Evolutionary conservation across 2,888 invertebrate species (phyloP).

Genomic region (Ptycholaimellus sp.): DNA sequence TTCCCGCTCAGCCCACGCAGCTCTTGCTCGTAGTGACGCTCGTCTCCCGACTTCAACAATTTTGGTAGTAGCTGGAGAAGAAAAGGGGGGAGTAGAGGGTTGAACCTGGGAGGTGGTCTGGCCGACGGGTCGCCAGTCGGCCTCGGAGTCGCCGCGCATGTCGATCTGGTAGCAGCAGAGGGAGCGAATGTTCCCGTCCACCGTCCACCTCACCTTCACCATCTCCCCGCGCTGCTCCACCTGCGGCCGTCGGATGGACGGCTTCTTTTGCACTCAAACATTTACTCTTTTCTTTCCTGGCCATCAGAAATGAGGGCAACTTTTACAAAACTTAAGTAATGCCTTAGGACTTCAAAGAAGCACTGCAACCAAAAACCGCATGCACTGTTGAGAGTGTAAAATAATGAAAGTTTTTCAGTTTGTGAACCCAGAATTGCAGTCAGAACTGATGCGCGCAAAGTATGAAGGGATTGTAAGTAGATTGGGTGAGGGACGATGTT

Average conservation of each 20-base stretch:
- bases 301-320: background rate
- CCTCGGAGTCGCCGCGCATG: constrained; percentile 11
- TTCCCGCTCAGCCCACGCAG: constrained; percentile 8
- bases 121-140: constrained; percentile 12
- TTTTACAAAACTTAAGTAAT: too few species aligned
- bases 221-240: constrained; percentile 15
- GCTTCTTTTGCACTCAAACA: background rate
- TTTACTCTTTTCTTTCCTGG: background rate
- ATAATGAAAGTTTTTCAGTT: too few species aligned
- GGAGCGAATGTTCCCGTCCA: constrained; percentile 12
- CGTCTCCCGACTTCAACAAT: constrained; percentile 7
- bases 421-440: too few species aligned
- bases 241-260: constrained; percentile 11
- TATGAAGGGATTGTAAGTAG: too few species aligned
- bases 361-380: too few species aligned
- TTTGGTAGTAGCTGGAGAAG: background rate
- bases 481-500: too few species aligned
- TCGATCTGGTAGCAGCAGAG: constrained; percentile 16
- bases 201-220: constrained; percentile 16
- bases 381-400: too few species aligned
- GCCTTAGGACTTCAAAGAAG: too few species aligned
- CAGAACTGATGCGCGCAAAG: too few species aligned
- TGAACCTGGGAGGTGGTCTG: constrained; percentile 3
- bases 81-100: background rate
- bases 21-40: constrained; percentile 3